Conservation (phyloP, 2,888 invertebrate species). For the Creontiades dilutus region DNA sequence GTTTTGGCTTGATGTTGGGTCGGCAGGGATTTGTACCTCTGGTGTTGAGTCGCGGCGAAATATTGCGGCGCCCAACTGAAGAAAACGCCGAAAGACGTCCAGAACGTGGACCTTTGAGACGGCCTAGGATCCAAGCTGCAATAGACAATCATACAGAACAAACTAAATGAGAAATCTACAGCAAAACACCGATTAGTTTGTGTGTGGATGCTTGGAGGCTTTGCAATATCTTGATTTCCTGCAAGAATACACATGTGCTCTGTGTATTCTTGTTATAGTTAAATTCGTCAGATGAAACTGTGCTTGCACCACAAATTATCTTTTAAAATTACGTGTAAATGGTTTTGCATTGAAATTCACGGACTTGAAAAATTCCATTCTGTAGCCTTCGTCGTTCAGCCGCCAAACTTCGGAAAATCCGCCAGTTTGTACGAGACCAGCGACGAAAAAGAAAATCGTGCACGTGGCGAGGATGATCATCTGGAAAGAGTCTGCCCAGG, state of each 20-base stretch:
- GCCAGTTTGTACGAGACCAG: slow-evolving; percentile 7
- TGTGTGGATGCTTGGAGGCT: too few species aligned
- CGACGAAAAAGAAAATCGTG: not conserved
- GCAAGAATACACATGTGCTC: too few species aligned
- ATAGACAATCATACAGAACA: too few species aligned
- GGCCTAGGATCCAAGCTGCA: not conserved
- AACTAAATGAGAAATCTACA: too few species aligned
- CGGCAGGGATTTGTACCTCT: slow-evolving; percentile 26
- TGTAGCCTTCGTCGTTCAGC: slow-evolving; percentile 44
- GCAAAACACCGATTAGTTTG: too few species aligned
- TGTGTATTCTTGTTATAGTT: too few species aligned
- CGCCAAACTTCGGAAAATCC: slow-evolving; percentile 36
- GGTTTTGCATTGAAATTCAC: too few species aligned
- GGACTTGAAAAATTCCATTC: slow-evolving; percentile 58
- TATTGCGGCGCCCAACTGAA: slow-evolving; percentile 14
- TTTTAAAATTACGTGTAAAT: too few species aligned
- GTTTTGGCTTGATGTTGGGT: not conserved
- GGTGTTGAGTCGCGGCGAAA: slow-evolving; percentile 26
- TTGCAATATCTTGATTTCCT: too few species aligned
- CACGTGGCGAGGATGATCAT: slow-evolving; percentile 45
- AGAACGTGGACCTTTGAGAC: slow-evolving; percentile 22
- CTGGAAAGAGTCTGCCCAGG: slow-evolving; percentile 58
- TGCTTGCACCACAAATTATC: too few species aligned
- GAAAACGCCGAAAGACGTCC: not conserved
- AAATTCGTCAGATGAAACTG: too few species aligned